A percentile compares a stretch with the other conserved stretches of the same genome.
Evolutionary conservation across 2,888 invertebrate species (phyloP).

Genomic region (Cerastoderma edule): DNA sequence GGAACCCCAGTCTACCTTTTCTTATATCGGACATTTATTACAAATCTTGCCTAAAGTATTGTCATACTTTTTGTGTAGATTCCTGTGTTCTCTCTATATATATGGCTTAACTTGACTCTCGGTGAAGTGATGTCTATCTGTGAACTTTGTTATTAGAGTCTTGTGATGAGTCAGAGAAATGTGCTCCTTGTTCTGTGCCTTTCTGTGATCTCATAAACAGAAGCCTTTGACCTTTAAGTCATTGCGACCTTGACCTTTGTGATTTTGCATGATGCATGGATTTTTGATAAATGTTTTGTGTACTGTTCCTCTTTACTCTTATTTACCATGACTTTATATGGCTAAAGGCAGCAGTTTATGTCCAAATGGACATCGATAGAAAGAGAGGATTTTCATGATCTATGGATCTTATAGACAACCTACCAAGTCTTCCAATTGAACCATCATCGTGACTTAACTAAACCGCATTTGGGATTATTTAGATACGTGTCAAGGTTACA

Average conservation of each 20-base stretch:
- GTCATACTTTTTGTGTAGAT: conserved; percentile 25
- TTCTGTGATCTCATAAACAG: conserved; percentile 24
- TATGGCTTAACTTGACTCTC: conserved; percentile 19
- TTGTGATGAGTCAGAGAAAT: conserved; percentile 10
- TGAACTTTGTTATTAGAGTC: conserved; percentile 1
- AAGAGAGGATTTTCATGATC: not conserved
- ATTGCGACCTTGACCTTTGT: conserved; percentile 26
- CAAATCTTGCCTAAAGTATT: conserved; percentile 60
- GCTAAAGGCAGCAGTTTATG: conserved; percentile 7
- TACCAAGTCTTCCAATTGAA: conserved; percentile 9
- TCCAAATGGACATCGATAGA: not conserved
- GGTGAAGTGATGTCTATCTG: conserved; percentile 8
- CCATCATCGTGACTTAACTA: not conserved
- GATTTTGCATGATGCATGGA: conserved; percentile 44
- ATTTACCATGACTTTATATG: not conserved
- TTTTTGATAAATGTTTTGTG: conserved; percentile 9
- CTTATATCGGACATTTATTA: conserved; percentile 28
- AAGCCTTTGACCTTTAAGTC: not conserved
- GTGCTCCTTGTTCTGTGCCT: conserved; percentile 46
- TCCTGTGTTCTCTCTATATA: conserved; percentile 17
- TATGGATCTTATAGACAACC: no score
- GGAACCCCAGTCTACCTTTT: conserved; percentile 17
- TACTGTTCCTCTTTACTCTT: conserved; percentile 2
- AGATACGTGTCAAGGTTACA: conserved; percentile 11
- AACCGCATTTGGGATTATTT: not conserved